Base-by-base conservation (phyloP, 2,888 invertebrate genomes). In the Kuschelorhynchus macadamiae region DNA sequence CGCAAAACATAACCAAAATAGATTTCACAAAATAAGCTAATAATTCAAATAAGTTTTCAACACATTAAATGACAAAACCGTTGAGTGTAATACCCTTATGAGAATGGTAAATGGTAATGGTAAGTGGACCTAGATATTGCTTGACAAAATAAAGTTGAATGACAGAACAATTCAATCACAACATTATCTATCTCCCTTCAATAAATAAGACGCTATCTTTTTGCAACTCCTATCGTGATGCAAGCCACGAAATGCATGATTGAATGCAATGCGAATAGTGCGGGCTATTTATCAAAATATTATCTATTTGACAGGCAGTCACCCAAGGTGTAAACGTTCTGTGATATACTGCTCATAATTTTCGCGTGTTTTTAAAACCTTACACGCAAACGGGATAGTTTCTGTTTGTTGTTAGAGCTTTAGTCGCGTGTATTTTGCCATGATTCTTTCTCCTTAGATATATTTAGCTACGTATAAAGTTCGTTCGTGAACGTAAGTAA, bases 261-360 rank as follows among this genome's bases (percentile, higher is more conserved):
- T 30, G 21, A 60, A 49, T 21, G 46, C 9, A 46, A 16, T 47
- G 21, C 5, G 36, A n/a, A 30, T 33, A n/a, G 39, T 16, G 50
- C 2, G 50, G 32, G 20, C 21, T 32, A 64, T 57, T 44, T 44
- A 66, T 66, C 65, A 60, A 47, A 66, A 66, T 46, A 60, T 66
- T 60, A 60, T 66, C 66, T 60, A n/a, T 53, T 46, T 66, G 66
- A 60, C 66, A 53, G 39, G 30, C 60, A 25, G 53, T 66, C 66
- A 66, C 59, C 60, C 16, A 52, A 66, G 66, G 66, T 66, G 66
- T 66, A 60, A 66, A 66, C 57, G 30, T 57, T 39, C 64, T 49
- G 64, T 64, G 64, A 64, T 64, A 57, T 64, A 64, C 64, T 18
- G 57, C 50, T 50, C 56, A 57, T 49, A 57, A 47, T 56, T 62